phyloP scores from a whole-genome alignment of 92 coral and sea anemone species.

The Pocillopora grandis region DNA sequence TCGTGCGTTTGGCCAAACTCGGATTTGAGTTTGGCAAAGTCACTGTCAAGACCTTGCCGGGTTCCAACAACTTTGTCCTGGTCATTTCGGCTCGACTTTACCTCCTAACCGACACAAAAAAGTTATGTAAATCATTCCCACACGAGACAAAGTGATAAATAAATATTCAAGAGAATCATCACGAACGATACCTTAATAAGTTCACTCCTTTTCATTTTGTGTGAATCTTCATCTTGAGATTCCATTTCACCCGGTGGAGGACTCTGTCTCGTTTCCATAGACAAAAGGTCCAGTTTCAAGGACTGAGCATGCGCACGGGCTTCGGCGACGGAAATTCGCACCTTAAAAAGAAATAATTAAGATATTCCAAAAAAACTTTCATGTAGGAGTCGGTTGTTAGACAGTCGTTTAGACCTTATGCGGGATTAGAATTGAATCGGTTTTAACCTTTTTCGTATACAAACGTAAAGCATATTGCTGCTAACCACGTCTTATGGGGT shows the following conservation, averaged over 20 bases:
- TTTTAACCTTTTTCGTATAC: no score
- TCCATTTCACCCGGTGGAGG: conserved; percentile 57
- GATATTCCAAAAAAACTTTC: neutral
- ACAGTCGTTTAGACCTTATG: no score
- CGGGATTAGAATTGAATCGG: no score
- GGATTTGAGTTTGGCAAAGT: conserved; percentile 46
- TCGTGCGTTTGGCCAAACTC: conserved; percentile 76
- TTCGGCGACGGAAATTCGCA: conserved; percentile 55
- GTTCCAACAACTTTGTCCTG: conserved; percentile 24
- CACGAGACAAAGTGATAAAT: neutral
- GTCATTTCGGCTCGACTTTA: conserved; percentile 65
- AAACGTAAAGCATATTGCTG: no score
- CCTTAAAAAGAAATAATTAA: conserved; percentile 40
- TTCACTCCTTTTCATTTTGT: conserved; percentile 69
- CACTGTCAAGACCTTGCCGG: conserved; percentile 23
- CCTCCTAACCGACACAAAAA: conserved; percentile 48
- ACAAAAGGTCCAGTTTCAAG: conserved; percentile 62
- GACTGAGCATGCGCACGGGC: conserved; percentile 83
- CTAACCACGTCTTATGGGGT: no score
- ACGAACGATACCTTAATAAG: conserved; percentile 63
- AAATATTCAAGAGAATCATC: neutral
- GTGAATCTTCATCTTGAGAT: conserved; percentile 37
- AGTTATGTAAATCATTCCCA: neutral
- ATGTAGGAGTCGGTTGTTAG: neutral
- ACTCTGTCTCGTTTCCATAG: conserved; percentile 63